Percentiles rank a stretch among this genome's conserved stretches.
phyloP scores from a whole-genome alignment of 2,888 invertebrate species.

The Coelopa pilipes region DNA sequence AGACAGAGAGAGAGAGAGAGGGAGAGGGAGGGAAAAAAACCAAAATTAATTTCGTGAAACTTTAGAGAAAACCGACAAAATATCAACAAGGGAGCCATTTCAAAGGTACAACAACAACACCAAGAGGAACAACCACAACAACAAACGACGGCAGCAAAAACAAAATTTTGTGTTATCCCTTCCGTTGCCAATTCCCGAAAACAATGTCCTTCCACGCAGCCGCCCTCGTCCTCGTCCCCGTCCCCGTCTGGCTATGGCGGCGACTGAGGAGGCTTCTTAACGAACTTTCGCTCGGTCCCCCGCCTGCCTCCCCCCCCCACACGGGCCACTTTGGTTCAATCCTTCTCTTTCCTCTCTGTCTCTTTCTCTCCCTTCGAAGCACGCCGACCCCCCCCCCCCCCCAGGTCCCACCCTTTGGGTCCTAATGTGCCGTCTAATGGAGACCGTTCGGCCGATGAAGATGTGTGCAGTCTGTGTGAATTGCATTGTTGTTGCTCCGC shows the following conservation, averaged over 20 bases:
- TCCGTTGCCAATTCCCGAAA: slow-evolving; percentile 11
- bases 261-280: not conserved
- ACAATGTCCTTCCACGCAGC: slow-evolving; percentile 20
- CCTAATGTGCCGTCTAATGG: not conserved
- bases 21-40: not conserved
- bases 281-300: too few relatives aligned
- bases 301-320: too few relatives aligned
- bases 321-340: too few relatives aligned
- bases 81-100: slow-evolving; percentile 13
- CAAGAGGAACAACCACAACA: too few relatives aligned
- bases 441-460: not conserved
- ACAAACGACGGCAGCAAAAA: too few relatives aligned
- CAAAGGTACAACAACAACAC: slow-evolving; percentile 1
- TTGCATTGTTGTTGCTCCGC: not conserved
- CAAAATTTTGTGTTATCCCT: slow-evolving; percentile 3
- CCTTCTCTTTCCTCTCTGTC: too few relatives aligned
- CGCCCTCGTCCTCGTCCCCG: slow-evolving; percentile 7
- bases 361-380: too few relatives aligned
- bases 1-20: too few relatives aligned
- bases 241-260: not conserved
- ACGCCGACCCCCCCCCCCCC: too few relatives aligned
- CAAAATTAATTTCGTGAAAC: slow-evolving; percentile 7
- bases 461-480: not conserved
- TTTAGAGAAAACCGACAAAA: slow-evolving; percentile 13
- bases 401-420: too few relatives aligned